A percentile compares a stretch with the other conserved stretches of the same genome.
phyloP scores from a whole-genome alignment of 2,888 invertebrate genomes.

The Brenthis hecate region DNA sequence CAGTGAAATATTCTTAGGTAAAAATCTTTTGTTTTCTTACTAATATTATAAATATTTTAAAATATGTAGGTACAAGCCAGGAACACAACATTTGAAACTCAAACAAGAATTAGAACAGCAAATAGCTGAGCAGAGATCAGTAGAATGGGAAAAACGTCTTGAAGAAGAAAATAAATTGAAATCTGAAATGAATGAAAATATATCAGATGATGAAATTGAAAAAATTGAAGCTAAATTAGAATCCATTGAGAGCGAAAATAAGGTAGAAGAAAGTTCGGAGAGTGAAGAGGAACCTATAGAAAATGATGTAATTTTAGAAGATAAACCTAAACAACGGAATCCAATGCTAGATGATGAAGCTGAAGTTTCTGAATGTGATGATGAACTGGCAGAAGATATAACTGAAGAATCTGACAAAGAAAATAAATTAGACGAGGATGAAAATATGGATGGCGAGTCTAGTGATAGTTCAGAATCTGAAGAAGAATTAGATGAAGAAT shows the following conservation, averaged over 20 bases:
- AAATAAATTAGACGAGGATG: conserved; percentile 43
- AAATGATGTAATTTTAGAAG: conserved; percentile 47
- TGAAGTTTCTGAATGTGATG: conserved; percentile 72
- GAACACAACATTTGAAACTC: conserved; percentile 86
- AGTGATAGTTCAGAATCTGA: conserved; percentile 61
- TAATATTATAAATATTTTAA: conserved; percentile 2
- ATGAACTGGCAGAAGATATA: conserved; percentile 37
- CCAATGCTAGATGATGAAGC: conserved; percentile 77
- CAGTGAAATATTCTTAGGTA: no score
- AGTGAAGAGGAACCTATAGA: conserved; percentile 76
- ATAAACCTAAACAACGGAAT: conserved; percentile 66
- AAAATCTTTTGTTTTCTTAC: no score
- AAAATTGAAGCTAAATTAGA: conserved; percentile 68
- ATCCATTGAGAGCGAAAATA: conserved; percentile 53
- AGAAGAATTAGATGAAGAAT: conserved; percentile 52
- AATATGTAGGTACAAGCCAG: conserved; percentile 82
- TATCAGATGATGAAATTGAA: conserved; percentile 67
- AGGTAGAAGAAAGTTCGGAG: conserved; percentile 63
- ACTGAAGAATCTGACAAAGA: conserved; percentile 40
- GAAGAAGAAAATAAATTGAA: conserved; percentile 76
- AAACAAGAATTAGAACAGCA: conserved; percentile 86
- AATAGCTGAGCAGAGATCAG: conserved; percentile 86
- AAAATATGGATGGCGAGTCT: conserved; percentile 53
- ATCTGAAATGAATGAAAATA: conserved; percentile 65
- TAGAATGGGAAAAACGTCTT: conserved; percentile 86